These are phyloP conservation scores for Rhinoderma darwinii DNA, from an alignment of 2,113 vertebrate genomes.

Conservation along the genomic window DNA sequence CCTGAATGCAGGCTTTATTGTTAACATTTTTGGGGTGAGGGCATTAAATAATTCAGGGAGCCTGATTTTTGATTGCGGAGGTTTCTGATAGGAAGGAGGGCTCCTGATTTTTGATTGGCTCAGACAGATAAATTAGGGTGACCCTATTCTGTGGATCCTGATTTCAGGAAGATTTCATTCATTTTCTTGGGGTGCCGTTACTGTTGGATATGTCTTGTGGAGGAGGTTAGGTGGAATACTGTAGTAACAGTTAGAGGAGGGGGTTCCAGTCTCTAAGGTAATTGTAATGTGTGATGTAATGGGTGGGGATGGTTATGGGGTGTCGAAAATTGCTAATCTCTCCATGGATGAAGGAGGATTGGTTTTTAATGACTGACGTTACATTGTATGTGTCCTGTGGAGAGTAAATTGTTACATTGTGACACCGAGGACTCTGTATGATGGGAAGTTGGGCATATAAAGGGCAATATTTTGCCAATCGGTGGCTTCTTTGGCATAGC, in stretches of 20 bases:
- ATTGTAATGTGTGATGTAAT: constrained; percentile 34
- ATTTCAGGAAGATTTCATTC: neutral
- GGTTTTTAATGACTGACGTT: neutral
- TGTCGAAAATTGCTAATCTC: neutral
- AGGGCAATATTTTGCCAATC: neutral
- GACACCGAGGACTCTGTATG: neutral
- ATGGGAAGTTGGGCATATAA: neutral
- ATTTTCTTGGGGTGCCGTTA: neutral
- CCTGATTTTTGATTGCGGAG: constrained; percentile 8
- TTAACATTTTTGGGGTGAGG: neutral
- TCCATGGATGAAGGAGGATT: neutral
- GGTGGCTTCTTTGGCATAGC: neutral
- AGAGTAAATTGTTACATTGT: constrained; percentile 3
- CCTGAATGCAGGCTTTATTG: neutral
- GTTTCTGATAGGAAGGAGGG: constrained; percentile 23
- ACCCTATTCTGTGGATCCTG: neutral
- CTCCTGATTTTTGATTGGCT: constrained; percentile 39
- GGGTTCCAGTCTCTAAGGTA: neutral
- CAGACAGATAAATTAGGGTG: constrained; percentile 12
- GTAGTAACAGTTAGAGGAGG: constrained; percentile 25
- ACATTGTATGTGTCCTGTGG: neutral
- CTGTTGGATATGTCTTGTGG: neutral
- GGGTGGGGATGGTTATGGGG: constrained; percentile 43
- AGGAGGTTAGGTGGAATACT: neutral
- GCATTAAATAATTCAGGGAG: constrained; percentile 3